Evolutionary conservation across 2,888 invertebrate genomes (phyloP), one percentile per base, ranked within the genome.

Genomic region (Chalcis sispes): DNA sequence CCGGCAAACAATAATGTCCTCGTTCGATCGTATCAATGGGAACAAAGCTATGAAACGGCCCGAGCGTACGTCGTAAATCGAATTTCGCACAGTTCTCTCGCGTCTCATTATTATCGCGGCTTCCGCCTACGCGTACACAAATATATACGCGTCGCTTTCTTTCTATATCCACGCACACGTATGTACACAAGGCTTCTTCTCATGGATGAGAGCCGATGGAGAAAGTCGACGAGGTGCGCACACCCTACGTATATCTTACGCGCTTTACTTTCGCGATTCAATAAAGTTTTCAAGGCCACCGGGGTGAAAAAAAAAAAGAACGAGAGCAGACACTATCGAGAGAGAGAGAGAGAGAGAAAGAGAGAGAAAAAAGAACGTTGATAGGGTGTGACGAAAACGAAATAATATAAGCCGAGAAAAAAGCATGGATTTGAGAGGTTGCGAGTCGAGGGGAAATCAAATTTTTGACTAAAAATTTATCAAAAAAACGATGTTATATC

Each of bases 201-300:
- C n/a, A n/a, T n/a, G 8, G 1, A 13, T 1, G 25, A 29, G 0
- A 7, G 29, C 13, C 5, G 4, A 1, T 18, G 13, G 15, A 52
- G 58, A 66, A 25, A 27, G 23, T 25, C n/a, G n/a, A n/a, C n/a
- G 1, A 27, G 32, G 15, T 23, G 42, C 40, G 23, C 71, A 42
- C 66, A 50, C 61, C 52, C 59, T 46, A 40, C 32, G n/a, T n/a
- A n/a, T n/a, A n/a, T n/a, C n/a, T n/a, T 27, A 15, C 58, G 64
- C n/a, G 78, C 80, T 78, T 80, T 71, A 80, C 81, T 84, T 83
- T 83, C 82, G 83, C 77, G 80, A 83, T 83, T 82, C 82, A 82
- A 83, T 83, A 82, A 80, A 79, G 77, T 72, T 79, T 77, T 77
- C 77, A 77, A 77, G 78, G 79, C 80, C 77, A 76, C 56, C 56